Base-by-base conservation (phyloP, 2,888 invertebrate genomes). In the Uropetala carovei region DNA sequence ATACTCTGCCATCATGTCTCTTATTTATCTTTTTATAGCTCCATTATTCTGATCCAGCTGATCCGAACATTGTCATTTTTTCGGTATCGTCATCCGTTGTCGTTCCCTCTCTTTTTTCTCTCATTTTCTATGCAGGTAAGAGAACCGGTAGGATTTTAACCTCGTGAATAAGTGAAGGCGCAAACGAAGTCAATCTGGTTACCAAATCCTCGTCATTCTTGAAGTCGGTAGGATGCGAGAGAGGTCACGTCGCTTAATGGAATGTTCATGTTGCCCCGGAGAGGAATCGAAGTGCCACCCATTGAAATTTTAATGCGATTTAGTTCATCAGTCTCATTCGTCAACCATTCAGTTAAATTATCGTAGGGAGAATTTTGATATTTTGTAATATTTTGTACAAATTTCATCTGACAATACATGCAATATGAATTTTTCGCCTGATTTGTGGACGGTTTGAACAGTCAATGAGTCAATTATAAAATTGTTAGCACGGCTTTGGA, bases 1-100 rank as follows among this genome's bases (percentile, higher is more conserved):
- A 22, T 22, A 75, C 75, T 75, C 27, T 22, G 22, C 75, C 27
- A 27, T 27, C 75, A 27, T 75, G 22, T 11, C 75, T 27, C 75
- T 75, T 75, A 22, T 75, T 75, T 75, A 75, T 75, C 75, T 75
- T 75, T 43, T 75, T 27, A 75, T 75, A 22, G 75, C 75, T 75
- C 75, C 75, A 75, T 75, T 75, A 75, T 75, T 75, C 22, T 22
- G 11, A 27, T 75, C 75, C 75, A 75, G 75, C 13, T 75, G 75
- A 75, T 75, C 75, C 27, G 27, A 75, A 27, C 75, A 75, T 27
- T 75, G 22, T 75, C 75, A 22, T 27, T n/a, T n/a, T 75, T 75
- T 75, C n/a, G n/a, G 27, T 75, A 3, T 75, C 27, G 22, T 75
- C 14, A 13, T 27, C 3, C 9, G 18, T 60, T 60, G 43, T 5